Base-by-base conservation (phyloP, 1,140 invertebrate species). In the Drosophila aff. region DNA sequence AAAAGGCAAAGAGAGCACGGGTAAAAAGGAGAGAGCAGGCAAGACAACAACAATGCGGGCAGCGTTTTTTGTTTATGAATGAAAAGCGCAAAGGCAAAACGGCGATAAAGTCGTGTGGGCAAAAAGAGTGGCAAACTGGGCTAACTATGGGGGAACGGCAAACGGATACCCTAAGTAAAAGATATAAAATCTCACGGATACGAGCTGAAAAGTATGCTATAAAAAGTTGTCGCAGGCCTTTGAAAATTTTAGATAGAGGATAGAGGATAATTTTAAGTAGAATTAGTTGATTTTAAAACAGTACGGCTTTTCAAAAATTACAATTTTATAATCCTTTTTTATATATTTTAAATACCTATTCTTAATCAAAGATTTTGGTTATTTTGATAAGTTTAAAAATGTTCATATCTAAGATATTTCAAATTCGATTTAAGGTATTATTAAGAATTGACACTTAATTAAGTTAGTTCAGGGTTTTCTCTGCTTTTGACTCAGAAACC, bases 61-160 rank as follows among this genome's bases (percentile, higher is more conserved):
- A 65, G 71, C 38, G 73, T 67, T 86, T 86, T 86, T 86, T 86
- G 82, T 86, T 86, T 86, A 86, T 86, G 82, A 86, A 86, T 86
- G 82, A 87, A 86, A 86, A 75, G 63, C 61, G 79, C 82, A 86
- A 81, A 85, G 71, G 79, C 63, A 67, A 86, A 66, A 72, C 62
- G 21, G 59, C 81, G 83, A 86, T 86, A 87, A 87, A 87, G 57
- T 61, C 66, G 67, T 76, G 82, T 72, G 50, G 41, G 76, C 68
- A 82, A 79, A 82, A 71, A 74, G 59, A 47, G 33, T 60, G 63
- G 46, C 44, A 60, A 75, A 55, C 47, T 63, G 41, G 41, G 68
- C 18, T 47, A 74, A 21, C 13, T 31, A 3, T 11, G n/a, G 0
- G n/a, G 43, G 4, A 13, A 31, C 53, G 68, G 31, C 11, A 4